Evolutionary conservation across 2,797 vertebrate genomes (phyloP).

Genomic region (Amblyraja radiata): DNA sequence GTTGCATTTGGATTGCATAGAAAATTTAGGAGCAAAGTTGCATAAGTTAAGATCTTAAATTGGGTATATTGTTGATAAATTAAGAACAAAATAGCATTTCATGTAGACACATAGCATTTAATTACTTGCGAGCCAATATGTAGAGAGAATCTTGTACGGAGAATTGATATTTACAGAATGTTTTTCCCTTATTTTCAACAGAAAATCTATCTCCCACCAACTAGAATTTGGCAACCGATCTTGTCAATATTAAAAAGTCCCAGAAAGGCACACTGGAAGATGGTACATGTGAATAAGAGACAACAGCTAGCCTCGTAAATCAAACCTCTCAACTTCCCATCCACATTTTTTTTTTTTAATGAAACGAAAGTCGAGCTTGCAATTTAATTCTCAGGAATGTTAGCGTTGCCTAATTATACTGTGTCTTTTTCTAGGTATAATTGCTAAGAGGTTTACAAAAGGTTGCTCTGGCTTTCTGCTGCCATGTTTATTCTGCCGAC

Average conservation of each 20-base stretch:
- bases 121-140: not conserved
- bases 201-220: too few species aligned
- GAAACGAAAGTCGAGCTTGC: not conserved
- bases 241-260: not conserved
- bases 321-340: not conserved
- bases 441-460: not conserved
- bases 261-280: not conserved
- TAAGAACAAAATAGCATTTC: too few species aligned
- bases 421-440: not conserved
- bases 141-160: not conserved
- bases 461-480: not conserved
- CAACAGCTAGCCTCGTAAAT: not conserved
- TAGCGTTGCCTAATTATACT: not conserved
- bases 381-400: not conserved
- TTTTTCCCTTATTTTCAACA: slow-evolving; percentile 5
- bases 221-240: not conserved
- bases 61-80: not conserved
- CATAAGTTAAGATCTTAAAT: not conserved
- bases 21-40: not conserved
- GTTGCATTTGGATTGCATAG: not conserved
- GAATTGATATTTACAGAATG: not conserved
- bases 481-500: not conserved
- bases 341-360: too few species aligned
- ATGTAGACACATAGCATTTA: not conserved
- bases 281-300: slow-evolving; percentile 6